phyloP scores from a whole-genome alignment of 2,797 vertebrate genomes.

The Odontamblyopus lacepedii region DNA sequence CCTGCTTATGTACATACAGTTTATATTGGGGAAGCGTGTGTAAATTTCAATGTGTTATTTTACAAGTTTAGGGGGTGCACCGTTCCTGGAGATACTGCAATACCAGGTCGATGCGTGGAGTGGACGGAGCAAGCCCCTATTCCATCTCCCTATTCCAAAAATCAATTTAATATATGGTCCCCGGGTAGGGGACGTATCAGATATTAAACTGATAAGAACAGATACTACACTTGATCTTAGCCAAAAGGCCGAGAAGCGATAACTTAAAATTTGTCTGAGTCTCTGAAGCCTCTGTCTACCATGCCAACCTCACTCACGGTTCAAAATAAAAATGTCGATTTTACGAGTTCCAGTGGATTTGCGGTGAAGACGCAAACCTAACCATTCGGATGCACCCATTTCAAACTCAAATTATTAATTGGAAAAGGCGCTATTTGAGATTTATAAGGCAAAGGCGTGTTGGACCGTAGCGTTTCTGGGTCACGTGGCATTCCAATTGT shows the following conservation, averaged over 20 bases:
- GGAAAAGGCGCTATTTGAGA: not conserved
- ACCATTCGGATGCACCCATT: not conserved
- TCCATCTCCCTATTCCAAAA: conserved; percentile 25
- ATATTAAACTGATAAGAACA: conserved; percentile 22
- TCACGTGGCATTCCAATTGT: not conserved
- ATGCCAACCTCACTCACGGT: not conserved
- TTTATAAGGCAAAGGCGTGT: not conserved
- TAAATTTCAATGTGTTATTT: too few species aligned
- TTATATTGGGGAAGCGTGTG: too few species aligned
- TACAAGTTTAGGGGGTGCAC: conserved; percentile 3
- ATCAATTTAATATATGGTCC: conserved; percentile 26
- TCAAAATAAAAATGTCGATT: not conserved
- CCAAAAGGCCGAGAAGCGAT: conserved; percentile 22
- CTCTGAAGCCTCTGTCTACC: not conserved
- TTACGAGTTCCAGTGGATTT: not conserved
- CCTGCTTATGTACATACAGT: too few species aligned
- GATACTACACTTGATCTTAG: conserved; percentile 18
- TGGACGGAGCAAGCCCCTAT: conserved; percentile 24
- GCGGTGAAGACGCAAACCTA: not conserved
- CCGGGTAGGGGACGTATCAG: conserved; percentile 22
- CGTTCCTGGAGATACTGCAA: conserved; percentile 22
- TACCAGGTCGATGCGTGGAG: conserved; percentile 25
- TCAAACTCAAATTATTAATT: too few species aligned
- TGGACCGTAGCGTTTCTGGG: too few species aligned
- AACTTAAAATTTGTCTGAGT: not conserved